Conservation (phyloP, 2,888 invertebrate genomes). For the Ditylenchus weischeri region DNA sequence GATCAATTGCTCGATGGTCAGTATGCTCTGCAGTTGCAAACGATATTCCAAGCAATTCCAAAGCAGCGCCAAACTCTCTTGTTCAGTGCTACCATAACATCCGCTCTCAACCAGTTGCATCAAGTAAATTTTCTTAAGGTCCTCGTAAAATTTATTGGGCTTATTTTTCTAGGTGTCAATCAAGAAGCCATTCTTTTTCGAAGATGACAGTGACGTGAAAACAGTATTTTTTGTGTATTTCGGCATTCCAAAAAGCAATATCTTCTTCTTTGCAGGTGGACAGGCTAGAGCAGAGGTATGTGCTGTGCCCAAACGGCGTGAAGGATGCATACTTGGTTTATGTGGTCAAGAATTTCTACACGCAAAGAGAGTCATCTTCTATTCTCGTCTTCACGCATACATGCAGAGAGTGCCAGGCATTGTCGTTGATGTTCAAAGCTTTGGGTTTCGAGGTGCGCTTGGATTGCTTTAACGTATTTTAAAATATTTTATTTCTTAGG, state of each 20-base stretch:
- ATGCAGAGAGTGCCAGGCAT: conserved; percentile 65
- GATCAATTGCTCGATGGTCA: conserved; percentile 73
- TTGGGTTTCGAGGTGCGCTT: conserved; percentile 49
- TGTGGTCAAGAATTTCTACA: conserved; percentile 69
- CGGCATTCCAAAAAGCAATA: too few species aligned
- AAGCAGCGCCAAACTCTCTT: conserved; percentile 63
- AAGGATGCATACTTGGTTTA: conserved; percentile 62
- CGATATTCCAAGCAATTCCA: conserved; percentile 69
- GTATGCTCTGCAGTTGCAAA: conserved; percentile 65
- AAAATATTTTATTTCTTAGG: conserved; percentile 21
- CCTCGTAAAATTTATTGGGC: background rate
- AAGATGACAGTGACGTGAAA: conserved; percentile 63
- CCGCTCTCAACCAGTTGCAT: conserved; percentile 72
- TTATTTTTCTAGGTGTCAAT: conserved; percentile 44
- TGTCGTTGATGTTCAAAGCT: conserved; percentile 54
- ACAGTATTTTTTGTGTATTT: conserved; percentile 26
- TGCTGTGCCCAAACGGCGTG: conserved; percentile 83
- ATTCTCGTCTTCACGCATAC: conserved; percentile 92
- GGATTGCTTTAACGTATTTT: background rate
- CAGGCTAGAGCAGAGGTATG: conserved; percentile 81
- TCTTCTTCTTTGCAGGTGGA: conserved; percentile 62
- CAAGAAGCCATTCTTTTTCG: conserved; percentile 63
- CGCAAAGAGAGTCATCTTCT: conserved; percentile 73
- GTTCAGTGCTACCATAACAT: conserved; percentile 81
- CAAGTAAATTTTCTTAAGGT: conserved; percentile 61